A percentile compares a stretch with the other conserved stretches of the same genome.
These are phyloP conservation scores for Crotalus viridis DNA, from an alignment of 2,113 vertebrate genomes.

Conservation along the genomic window DNA sequence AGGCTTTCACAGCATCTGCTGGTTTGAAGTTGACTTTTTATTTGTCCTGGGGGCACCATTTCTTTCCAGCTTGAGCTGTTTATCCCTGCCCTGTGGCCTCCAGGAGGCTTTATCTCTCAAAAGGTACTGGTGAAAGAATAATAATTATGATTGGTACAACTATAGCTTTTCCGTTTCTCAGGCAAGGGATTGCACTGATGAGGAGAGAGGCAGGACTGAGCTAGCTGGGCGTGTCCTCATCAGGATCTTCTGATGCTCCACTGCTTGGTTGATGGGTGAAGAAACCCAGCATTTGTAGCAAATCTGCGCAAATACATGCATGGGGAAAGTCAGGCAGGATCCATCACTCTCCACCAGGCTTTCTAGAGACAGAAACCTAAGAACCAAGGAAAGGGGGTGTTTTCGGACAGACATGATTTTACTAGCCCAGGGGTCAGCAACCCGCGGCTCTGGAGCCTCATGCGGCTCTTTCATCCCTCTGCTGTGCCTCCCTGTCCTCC, in stretches of 20 bases:
- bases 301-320: not conserved
- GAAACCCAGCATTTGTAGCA: not conserved
- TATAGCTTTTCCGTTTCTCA: slow-evolving; percentile 66
- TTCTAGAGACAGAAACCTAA: not conserved
- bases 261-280: not conserved
- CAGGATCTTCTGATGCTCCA: not conserved
- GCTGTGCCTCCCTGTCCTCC: no score
- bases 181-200: slow-evolving; percentile 53
- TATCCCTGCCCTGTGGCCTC: slow-evolving; percentile 72
- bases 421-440: no score
- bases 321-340: not conserved
- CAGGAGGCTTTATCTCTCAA: slow-evolving; percentile 69
- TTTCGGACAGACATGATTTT: not conserved
- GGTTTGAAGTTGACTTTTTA: slow-evolving; percentile 76
- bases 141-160: slow-evolving; percentile 75
- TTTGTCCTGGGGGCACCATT: slow-evolving; percentile 76
- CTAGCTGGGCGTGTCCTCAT: not conserved
- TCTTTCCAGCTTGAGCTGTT: slow-evolving; percentile 72
- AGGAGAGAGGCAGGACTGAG: slow-evolving; percentile 53
- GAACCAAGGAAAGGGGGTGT: not conserved
- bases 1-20: slow-evolving; percentile 78
- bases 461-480: no score
- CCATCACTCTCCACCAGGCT: not conserved
- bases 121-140: slow-evolving; percentile 79
- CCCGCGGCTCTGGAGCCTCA: no score